Evolutionary conservation across 2,797 vertebrate genomes (phyloP), one percentile per base, ranked within the genome.

Genomic region (Lagodon rhomboides): DNA sequence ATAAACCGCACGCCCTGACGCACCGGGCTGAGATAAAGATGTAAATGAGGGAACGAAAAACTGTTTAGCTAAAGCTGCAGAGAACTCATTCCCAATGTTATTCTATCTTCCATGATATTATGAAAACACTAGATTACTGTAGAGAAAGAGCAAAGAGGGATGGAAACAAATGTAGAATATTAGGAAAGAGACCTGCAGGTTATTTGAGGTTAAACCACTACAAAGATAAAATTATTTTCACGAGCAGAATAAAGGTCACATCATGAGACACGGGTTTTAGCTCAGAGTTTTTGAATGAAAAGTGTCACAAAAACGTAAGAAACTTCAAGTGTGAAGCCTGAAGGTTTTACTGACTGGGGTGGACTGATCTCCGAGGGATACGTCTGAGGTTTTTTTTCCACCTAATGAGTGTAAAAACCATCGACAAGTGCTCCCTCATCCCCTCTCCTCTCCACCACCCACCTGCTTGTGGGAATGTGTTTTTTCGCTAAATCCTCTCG

Each of bases 401-500:
- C 55, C n/a, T 59, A 56, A 55, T 27, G n/a, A 82, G 55, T 47
- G 16, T 60, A 50, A 73, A 59, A 76, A 77, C 25, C 16, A 53
- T 12, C 0, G 5, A 34, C 64, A 30, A 68, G 15, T 2, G 25
- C 41, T 47, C 18, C 44, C 27, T 17, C 18, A 49, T 65, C 23
- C 54, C 20, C 44, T 51, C 53, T 64, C 30, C 54, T 74, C 54
- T 71, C 38, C 27, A 3, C 74, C 80, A 58, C 73, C 87, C 82
- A 79, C 86, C 60, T 75, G 78, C 80, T 83, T 67, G 68, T 74
- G 44, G 78, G 79, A 73, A 69, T 75, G 41, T 53, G 73, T 73
- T 86, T 80, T 38, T 80, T 79, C 46, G 69, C 77, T 22, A 23
- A 77, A 85, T 65, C 72, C 80, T 86, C 89, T 75, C 0, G 30